Evolutionary conservation across 1,140 invertebrate species (phyloP), one percentile per base, ranked within the genome.

Genomic region (Meloidogyne exigua): DNA sequence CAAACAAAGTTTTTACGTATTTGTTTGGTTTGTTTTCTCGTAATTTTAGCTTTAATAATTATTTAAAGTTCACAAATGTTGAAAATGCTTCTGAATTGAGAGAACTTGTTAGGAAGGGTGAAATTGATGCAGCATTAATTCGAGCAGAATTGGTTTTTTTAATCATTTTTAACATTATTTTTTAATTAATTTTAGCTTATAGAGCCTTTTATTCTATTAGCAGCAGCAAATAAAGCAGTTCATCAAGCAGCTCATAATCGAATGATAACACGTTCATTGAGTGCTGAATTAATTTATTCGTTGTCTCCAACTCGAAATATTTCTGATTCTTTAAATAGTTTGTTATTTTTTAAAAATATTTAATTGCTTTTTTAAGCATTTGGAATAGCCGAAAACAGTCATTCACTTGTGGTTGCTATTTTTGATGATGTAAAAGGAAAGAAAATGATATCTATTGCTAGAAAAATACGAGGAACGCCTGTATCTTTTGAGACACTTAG

Each of bases 231-330:
- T 76, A 83, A 85, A 25, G 83, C 84, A 18, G 71, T 85, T 36
- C 82, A 86, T 74, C 84, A 85, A 78, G 79, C 84, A 7, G 85
- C 84, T 62, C 84, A 85, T 72, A 85, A 85, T 57, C 76, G 83
- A 62, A 81, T 85, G 79, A 81, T 65, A 26, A 85, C 83, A 13
- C 62, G 84, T 39, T 85, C 78, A 66, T 65, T 85, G n/a, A 75
- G 78, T 21, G 84, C 84, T 12, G 84, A 85, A 76, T 63, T 85
- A 21, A 81, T 85, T 28, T 85, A 85, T 66, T 84, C 80, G 18
- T 70, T 85, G 11, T 87, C 85, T 25, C 84, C 84, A 21, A 87
- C 64, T 73, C 81, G 23, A 71, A 79, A 80, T 84, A 84, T 83
- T 79, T 82, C 79, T 67, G 76, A 70, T 57, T 39, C 15, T 36